These are phyloP conservation scores for Chloropsis hardwickii DNA, from an alignment of 2,113 vertebrate genomes.

Conservation along the genomic window DNA sequence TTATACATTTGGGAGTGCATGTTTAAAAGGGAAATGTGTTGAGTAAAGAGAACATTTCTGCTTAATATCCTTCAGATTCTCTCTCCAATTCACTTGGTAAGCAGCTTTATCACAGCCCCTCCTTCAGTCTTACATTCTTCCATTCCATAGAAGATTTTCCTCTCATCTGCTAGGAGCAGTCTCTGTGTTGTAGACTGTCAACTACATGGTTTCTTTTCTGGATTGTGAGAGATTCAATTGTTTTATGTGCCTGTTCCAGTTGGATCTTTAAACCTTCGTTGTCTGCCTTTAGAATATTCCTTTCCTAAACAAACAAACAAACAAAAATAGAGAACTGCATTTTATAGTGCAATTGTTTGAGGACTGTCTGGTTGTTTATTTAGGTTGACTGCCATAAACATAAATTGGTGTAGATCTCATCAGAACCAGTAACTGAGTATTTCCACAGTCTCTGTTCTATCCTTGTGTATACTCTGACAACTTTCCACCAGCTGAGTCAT, in stretches of 20 bases:
- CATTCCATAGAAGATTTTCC: not conserved
- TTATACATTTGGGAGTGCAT: not conserved
- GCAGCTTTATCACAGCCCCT: not conserved
- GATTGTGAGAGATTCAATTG: conserved; percentile 85
- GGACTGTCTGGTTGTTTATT: not conserved
- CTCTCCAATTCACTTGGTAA: not conserved
- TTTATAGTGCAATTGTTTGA: not conserved
- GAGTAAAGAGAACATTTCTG: not conserved
- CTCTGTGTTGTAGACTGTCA: conserved; percentile 51
- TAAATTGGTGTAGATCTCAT: not conserved
- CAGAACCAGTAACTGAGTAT: not conserved
- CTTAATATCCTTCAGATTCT: not conserved
- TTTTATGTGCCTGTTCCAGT: conserved; percentile 85
- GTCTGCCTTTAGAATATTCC: conserved; percentile 79
- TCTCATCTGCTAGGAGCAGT: conserved; percentile 63
- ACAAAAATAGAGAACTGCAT: not conserved
- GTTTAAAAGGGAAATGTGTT: not conserved
- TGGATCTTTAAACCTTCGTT: conserved; percentile 87
- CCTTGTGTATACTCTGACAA: not conserved
- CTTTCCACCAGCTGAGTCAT: not conserved
- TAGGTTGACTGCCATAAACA: not conserved
- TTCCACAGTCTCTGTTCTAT: not conserved
- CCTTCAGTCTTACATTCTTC: not conserved
- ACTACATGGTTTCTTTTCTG: conserved; percentile 67
- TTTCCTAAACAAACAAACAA: conserved; percentile 78